Conservation (phyloP, 2,797 vertebrate genomes). For the Rachycentron canadum region DNA sequence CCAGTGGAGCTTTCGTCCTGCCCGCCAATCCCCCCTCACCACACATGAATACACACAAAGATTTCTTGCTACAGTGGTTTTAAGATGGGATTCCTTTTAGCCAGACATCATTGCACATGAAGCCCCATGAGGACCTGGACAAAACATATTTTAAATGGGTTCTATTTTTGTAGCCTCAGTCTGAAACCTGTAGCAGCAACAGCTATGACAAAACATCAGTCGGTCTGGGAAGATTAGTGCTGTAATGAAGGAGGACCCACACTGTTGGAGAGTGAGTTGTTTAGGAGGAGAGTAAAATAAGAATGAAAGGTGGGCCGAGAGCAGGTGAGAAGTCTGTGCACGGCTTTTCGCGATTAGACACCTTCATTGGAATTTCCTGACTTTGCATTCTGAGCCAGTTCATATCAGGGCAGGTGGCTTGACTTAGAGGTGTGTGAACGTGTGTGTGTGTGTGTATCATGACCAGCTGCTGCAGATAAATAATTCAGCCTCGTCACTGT, state of each 20-base stretch:
- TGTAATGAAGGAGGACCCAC: background rate
- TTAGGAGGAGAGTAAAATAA: background rate
- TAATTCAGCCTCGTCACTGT: constrained; percentile 79
- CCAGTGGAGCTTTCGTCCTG: constrained; percentile 23
- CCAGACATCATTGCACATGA: constrained; percentile 3
- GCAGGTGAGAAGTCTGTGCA: constrained; percentile 59
- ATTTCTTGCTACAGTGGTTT: constrained; percentile 1
- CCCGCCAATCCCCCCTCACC: constrained; percentile 12
- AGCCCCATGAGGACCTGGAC: background rate
- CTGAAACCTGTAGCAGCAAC: constrained; percentile 7
- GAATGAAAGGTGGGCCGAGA: constrained; percentile 6
- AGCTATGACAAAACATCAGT: background rate
- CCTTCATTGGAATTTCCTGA: constrained; percentile 62
- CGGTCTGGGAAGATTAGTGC: background rate
- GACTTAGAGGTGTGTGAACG: constrained; percentile 13
- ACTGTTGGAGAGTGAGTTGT: background rate
- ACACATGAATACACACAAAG: constrained; percentile 25
- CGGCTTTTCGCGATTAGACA: constrained; percentile 46
- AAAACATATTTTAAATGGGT: background rate
- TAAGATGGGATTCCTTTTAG: constrained; percentile 3
- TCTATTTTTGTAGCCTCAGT: background rate
- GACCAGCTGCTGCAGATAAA: constrained; percentile 76
- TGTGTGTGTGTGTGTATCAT: constrained; percentile 40
- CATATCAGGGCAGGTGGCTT: constrained; percentile 20
- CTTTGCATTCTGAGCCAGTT: constrained; percentile 49